A percentile compares a stretch with the other conserved stretches of the same genome.
These are phyloP conservation scores for Buphagus erythrorhynchus DNA, from an alignment of 2,797 vertebrate species.

Conservation along the genomic window DNA sequence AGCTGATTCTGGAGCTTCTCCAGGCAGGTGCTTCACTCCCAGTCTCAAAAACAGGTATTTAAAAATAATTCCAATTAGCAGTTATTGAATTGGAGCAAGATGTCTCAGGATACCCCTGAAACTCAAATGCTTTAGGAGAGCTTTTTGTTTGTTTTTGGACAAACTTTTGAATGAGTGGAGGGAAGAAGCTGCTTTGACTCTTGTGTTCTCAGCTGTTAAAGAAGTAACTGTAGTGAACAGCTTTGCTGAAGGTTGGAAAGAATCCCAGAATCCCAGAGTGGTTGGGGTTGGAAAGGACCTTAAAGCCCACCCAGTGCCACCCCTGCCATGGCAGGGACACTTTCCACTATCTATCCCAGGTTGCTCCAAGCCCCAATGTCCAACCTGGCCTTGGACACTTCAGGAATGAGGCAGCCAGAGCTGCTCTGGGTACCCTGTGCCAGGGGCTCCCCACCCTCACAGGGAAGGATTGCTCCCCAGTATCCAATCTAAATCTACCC, in stretches of 20 bases:
- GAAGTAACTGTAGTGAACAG: not conserved
- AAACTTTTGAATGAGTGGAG: not conserved
- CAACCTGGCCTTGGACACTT: fast-evolving
- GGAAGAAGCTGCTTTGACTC: not conserved
- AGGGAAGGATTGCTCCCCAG: not conserved
- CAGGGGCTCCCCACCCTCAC: fast-evolving
- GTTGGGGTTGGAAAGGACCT: not conserved
- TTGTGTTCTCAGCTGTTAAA: not conserved
- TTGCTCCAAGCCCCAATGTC: fast-evolving
- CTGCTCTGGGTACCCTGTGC: not conserved
- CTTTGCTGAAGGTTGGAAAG: not conserved
- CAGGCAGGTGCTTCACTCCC: not conserved
- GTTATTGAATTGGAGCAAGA: not conserved
- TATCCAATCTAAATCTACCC: not conserved
- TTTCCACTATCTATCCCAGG: fast-evolving
- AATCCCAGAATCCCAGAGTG: not conserved
- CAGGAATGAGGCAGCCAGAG: not conserved
- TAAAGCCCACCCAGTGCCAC: fast-evolving
- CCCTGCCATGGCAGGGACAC: not conserved
- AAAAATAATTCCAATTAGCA: not conserved
- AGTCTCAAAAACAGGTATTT: not conserved
- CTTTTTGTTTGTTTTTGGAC: not conserved
- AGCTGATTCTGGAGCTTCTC: not conserved
- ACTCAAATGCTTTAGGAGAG: not conserved
- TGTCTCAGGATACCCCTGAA: not conserved